Evolutionary conservation across 35 echinoderm and acorn worm genomes (phyloP), one percentile per base, ranked within the genome.

Genomic region (Lytechinus pictus): DNA sequence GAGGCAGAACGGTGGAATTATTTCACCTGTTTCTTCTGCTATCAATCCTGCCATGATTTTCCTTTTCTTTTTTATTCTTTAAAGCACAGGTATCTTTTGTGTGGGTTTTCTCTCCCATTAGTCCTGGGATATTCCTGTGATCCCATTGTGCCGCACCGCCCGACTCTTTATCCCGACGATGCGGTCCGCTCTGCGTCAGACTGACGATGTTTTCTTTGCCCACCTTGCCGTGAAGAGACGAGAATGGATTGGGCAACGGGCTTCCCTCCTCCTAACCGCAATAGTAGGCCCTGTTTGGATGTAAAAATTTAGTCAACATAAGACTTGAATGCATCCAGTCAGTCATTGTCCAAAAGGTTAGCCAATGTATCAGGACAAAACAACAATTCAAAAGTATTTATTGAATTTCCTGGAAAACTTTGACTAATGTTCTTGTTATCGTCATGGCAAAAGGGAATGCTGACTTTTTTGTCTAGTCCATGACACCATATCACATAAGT

Each of bases 181-280:
- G 88, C 88, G 88, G 28, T 44, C 27, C 88, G 3, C 52, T 29
- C 88, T 8, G 88, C 88, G 88, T 90, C 88, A 90, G 88, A 19
- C 88, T 90, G 29, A 54, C 28, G 13, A 90, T 90, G 88, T 90
- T 90, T 90, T 90, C 88, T 90, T 90, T 90, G 88, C 88, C 27
- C 88, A 90, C 88, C 88, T 54, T 90, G 52, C 10, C 88, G 52
- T 90, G 28, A 90, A 90, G 88, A 54, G 29, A 90, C 66, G 66
- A 79, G n/a, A 79, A 79, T 79, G 66, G 66, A 79, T 90, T 90
- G 88, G 52, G 88, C 88, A 54, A 44, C 6, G 29, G 13, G 29
- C 52, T 54, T 90, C 29, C 88, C 28, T 52, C 88, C 88, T 90
- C 28, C 52, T 6, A 52, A 21, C 29, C 88, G 44, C 88, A 90